Conservation (phyloP, 1,140 invertebrate species). For the Drosophila carrolli region DNA sequence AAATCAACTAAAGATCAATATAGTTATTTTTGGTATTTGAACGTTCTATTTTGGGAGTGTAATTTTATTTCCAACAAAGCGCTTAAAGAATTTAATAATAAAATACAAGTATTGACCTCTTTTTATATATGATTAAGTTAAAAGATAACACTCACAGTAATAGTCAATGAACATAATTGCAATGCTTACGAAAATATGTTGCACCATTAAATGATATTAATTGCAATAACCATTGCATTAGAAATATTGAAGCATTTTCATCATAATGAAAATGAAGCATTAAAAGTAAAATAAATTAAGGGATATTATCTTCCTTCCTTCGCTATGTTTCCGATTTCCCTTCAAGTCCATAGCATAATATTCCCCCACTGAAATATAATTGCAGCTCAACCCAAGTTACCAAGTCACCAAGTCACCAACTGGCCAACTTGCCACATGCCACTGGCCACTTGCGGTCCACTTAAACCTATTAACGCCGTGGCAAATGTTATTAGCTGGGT, state of each 20-base stretch:
- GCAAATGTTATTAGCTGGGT: slow-evolving; percentile 45
- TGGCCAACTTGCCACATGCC: slow-evolving; percentile 3
- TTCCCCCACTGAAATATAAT: slow-evolving; percentile 9
- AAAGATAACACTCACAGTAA: too few species aligned
- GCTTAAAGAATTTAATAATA: too few species aligned
- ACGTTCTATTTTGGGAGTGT: too few species aligned
- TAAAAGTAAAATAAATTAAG: too few species aligned
- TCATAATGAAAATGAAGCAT: background rate
- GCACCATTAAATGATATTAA: too few species aligned
- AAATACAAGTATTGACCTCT: too few species aligned
- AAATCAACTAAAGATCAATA: background rate
- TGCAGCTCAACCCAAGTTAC: slow-evolving; percentile 9
- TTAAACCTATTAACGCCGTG: slow-evolving; percentile 51
- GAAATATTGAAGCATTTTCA: too few species aligned
- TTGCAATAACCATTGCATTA: too few species aligned
- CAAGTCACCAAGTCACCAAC: background rate
- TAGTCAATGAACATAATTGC: too few species aligned
- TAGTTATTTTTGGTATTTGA: background rate
- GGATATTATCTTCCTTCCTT: background rate
- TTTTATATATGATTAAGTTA: too few species aligned
- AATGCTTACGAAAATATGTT: too few species aligned
- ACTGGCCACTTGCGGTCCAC: slow-evolving; percentile 26
- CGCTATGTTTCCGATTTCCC: background rate
- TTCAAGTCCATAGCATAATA: slow-evolving; percentile 10
- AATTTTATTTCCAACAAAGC: too few species aligned